Evolutionary conservation across 1,140 invertebrate genomes (phyloP), one percentile per base, ranked within the genome.

Genomic region (Tetraneura akinire): DNA sequence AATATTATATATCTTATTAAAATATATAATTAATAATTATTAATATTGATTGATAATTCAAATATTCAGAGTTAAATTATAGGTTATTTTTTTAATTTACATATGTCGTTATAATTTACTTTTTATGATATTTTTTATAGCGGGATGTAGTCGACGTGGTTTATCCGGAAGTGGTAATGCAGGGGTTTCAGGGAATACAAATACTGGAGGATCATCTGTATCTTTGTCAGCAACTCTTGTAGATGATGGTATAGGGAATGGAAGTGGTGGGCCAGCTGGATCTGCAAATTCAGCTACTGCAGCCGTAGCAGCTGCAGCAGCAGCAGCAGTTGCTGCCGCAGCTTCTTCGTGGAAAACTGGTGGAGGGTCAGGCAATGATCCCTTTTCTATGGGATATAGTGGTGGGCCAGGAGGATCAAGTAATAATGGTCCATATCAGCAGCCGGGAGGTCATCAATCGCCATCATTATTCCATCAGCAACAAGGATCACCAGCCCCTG

Each of bases 381-480:
- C 74, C 1, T 78, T 71, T 51, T 23, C 21, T 8, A 71, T 71
- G 45, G 47, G 45, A 18, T 71, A 71, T 51, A 26, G 23, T 13
- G 45, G 68, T 29, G 45, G 68, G 9, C 45, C 68, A 5, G 68
- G 45, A 51, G 66, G 37, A 23, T 42, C 66, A 45, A 37, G 42
- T 21, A 47, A 21, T 47, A 42, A 42, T 42, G 74, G 55, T 47
- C 74, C 74, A 26, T 78, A 78, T 26, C 55, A 55, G 26, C 74
- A 55, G 16, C 55, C 37, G n/a, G 74, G 55, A 51, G 68, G 68
- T 62, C 74, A 78, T 16, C 74, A 78, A 21, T 78, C 74, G 1
- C 74, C 74, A 10, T 71, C 74, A 71, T 71, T 71, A 14, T 78
- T 78, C 14, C 74, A 78, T 42, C 74, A 78, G 11, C 74, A 78